A percentile compares a stretch with the other conserved stretches of the same genome.
These are phyloP conservation scores for Keiferia lycopersicella DNA, from an alignment of 2,888 invertebrate genomes.

Conservation along the genomic window DNA sequence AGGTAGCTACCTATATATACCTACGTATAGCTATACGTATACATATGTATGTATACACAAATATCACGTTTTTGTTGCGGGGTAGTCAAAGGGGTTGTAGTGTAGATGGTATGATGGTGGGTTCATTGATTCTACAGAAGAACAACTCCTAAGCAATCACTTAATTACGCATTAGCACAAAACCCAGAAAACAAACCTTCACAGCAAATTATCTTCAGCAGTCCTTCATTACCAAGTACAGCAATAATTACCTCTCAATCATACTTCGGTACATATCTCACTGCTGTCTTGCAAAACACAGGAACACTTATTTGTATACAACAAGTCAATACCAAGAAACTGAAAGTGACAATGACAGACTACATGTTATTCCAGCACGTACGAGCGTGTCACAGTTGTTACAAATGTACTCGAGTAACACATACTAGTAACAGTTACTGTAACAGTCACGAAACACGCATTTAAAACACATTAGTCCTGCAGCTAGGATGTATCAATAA, in stretches of 20 bases:
- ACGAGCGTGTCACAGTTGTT: conserved; percentile 12
- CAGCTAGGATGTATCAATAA: conserved; percentile 58
- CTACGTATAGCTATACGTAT: too few species aligned
- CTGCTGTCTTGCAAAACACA: background rate
- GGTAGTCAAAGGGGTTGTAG: too few species aligned
- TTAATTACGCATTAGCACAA: too few species aligned
- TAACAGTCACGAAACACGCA: conserved; percentile 42
- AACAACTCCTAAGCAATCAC: too few species aligned
- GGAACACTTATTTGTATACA: background rate
- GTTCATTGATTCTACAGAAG: too few species aligned
- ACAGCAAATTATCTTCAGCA: background rate
- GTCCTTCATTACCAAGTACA: background rate
- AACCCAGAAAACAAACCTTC: too few species aligned
- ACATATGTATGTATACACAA: too few species aligned
- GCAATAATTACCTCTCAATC: conserved; percentile 5
- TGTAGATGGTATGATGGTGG: too few species aligned
- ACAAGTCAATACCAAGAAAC: conserved; percentile 6
- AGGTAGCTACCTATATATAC: too few species aligned
- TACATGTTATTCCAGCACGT: background rate
- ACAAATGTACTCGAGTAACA: background rate
- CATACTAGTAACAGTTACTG: conserved; percentile 8
- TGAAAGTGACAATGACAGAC: conserved; percentile 12
- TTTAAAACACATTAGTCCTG: conserved; percentile 60
- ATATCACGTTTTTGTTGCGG: too few species aligned
- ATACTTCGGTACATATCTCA: background rate